Evolutionary conservation across 2,888 invertebrate genomes (phyloP).

Genomic region (Elegia similella): DNA sequence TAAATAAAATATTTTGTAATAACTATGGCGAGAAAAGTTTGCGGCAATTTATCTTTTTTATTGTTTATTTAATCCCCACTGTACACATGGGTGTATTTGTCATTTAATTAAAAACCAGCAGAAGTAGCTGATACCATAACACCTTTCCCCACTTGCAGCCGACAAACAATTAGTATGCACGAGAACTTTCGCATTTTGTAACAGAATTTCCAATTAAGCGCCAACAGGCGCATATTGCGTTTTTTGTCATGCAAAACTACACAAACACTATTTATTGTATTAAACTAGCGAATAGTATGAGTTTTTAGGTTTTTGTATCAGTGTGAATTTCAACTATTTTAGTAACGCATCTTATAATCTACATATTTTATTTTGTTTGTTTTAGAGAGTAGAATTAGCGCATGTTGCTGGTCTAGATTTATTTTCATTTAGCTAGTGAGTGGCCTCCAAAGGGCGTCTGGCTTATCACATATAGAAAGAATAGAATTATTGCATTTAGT

Average conservation of each 20-base stretch:
- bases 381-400: too few relatives aligned
- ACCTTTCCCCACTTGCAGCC: neutral
- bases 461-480: too few relatives aligned
- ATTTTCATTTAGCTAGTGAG: too few relatives aligned
- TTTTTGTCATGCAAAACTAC: slow-evolving; percentile 1
- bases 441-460: too few relatives aligned
- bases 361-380: too few relatives aligned
- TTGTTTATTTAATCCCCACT: neutral
- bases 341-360: too few relatives aligned
- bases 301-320: too few relatives aligned
- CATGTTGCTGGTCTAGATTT: too few relatives aligned
- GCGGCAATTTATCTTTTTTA: neutral
- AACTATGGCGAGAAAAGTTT: neutral
- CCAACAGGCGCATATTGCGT: slow-evolving; percentile 9
- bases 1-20: neutral
- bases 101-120: slow-evolving; percentile 10
- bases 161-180: slow-evolving; percentile 16
- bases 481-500: too few relatives aligned
- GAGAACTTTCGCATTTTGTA: slow-evolving; percentile 12
- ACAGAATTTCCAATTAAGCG: slow-evolving; percentile 17
- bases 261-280: neutral
- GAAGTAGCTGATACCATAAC: slow-evolving; percentile 8
- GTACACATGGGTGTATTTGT: neutral
- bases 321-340: too few relatives aligned
- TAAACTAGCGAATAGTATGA: too few relatives aligned